Evolutionary conservation across 2,888 invertebrate species (phyloP).

Genomic region (Tipula vernalis): DNA sequence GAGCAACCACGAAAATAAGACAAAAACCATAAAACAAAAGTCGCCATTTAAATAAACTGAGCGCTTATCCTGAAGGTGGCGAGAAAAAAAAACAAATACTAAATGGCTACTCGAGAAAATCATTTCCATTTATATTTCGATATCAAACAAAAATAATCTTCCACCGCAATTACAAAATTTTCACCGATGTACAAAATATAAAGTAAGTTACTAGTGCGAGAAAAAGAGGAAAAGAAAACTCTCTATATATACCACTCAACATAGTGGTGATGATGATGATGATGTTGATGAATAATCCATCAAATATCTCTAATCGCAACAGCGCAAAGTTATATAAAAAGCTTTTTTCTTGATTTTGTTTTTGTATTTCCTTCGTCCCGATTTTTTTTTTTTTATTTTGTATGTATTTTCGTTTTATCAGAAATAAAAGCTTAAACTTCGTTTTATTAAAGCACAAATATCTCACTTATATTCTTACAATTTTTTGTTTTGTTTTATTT

Average conservation of each 20-base stretch:
- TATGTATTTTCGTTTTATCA: background rate
- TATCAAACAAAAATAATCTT: background rate
- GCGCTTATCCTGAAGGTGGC: too few relatives aligned
- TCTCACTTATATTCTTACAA: background rate
- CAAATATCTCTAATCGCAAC: background rate
- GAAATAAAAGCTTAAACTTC: constrained; percentile 4
- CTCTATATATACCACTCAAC: background rate
- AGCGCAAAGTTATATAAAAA: background rate
- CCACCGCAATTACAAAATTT: background rate
- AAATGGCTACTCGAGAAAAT: background rate
- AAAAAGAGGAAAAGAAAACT: background rate
- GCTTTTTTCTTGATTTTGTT: background rate
- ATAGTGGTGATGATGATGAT: background rate
- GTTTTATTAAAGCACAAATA: background rate
- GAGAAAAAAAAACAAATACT: background rate
- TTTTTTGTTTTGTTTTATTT: background rate
- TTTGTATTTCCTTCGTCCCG: background rate
- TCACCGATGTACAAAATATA: background rate
- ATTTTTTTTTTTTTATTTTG: background rate
- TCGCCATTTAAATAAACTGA: too few relatives aligned
- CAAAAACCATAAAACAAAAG: too few relatives aligned
- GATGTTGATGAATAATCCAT: background rate
- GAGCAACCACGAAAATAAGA: too few relatives aligned
- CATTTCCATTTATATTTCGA: background rate
- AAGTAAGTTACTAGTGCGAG: background rate